Evolutionary conservation across 2,113 vertebrate genomes (phyloP).

Genomic region (Stigmatopora argus): DNA sequence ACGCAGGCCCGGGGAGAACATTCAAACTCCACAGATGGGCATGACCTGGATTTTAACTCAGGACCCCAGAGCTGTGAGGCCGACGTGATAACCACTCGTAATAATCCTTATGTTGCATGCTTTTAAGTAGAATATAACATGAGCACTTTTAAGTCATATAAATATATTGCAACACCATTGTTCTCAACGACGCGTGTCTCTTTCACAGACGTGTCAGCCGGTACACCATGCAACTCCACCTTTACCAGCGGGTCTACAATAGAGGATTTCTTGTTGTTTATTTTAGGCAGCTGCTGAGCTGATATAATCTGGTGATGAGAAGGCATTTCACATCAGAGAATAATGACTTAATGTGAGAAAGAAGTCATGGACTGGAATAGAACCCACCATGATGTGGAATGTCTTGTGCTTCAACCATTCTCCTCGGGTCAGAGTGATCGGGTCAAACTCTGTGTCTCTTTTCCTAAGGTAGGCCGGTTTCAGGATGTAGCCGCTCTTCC

Average conservation of each 20-base stretch:
- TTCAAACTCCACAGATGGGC: too few relatives aligned
- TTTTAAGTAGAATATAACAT: not conserved
- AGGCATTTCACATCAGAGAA: not conserved
- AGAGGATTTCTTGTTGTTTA: slow-evolving; percentile 80
- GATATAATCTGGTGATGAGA: slow-evolving; percentile 79
- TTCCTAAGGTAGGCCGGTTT: slow-evolving; percentile 86
- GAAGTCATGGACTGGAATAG: not conserved
- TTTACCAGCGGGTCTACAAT: slow-evolving; percentile 88
- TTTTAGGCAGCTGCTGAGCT: slow-evolving; percentile 91
- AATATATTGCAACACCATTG: slow-evolving; percentile 72
- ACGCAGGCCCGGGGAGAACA: too few relatives aligned
- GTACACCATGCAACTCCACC: slow-evolving; percentile 79
- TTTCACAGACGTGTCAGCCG: slow-evolving; percentile 69
- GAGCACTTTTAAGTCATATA: not conserved
- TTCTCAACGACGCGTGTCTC: slow-evolving; percentile 76
- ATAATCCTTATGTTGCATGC: too few relatives aligned
- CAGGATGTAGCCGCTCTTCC: slow-evolving; percentile 85
- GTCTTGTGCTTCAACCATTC: slow-evolving; percentile 79
- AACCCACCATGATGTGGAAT: slow-evolving; percentile 80
- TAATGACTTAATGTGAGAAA: too few relatives aligned
- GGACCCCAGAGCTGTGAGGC: too few relatives aligned
- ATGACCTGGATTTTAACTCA: too few relatives aligned
- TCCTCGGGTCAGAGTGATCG: slow-evolving; percentile 78
- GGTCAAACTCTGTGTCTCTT: slow-evolving; percentile 75
- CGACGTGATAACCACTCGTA: too few relatives aligned